Evolutionary conservation across 2,113 vertebrate genomes (phyloP).

Genomic region (Emydura subglobosa): DNA sequence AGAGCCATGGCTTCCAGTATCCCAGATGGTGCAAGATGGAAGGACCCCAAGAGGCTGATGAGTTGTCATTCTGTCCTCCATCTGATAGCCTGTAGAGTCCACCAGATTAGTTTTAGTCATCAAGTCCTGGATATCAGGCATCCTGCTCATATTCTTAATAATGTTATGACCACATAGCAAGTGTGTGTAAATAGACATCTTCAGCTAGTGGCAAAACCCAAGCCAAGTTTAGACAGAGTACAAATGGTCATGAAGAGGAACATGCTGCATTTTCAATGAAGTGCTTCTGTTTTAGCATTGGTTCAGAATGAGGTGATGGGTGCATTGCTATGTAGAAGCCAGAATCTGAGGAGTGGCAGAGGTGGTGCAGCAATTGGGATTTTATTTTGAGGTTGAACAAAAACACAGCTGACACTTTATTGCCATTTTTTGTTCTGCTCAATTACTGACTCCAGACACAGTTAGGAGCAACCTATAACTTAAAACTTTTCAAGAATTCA

Average conservation of each 20-base stretch:
- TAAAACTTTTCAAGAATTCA: background rate
- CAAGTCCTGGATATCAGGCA: no score
- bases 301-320: background rate
- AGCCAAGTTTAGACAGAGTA: background rate
- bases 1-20: background rate
- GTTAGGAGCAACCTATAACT: fast-evolving
- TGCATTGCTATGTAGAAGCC: background rate
- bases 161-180: background rate
- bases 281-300: background rate
- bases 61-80: background rate
- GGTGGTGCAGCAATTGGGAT: background rate
- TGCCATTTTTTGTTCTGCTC: background rate
- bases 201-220: background rate
- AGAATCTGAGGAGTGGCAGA: no score
- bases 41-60: background rate
- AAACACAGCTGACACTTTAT: background rate
- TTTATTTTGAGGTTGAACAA: background rate
- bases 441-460: background rate
- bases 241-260: background rate
- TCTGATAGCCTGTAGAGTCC: background rate
- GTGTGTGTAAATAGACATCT: background rate
- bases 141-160: no score
- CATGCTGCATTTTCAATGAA: fast-evolving
- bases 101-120: background rate
- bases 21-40: background rate